These are phyloP conservation scores for Hypomesus transpacificus DNA, from an alignment of 2,113 vertebrate genomes.

Conservation along the genomic window DNA sequence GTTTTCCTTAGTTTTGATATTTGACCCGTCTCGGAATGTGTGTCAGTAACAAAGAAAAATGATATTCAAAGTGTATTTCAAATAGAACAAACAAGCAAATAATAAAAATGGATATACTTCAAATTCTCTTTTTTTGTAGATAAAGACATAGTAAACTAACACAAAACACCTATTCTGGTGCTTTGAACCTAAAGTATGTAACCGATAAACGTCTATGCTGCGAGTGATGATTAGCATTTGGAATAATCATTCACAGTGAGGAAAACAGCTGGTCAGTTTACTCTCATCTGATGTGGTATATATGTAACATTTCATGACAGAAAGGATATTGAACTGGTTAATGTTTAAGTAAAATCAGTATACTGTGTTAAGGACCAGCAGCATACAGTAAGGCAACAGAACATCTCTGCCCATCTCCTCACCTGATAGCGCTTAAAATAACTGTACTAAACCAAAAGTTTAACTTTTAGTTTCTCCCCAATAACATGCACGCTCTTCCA, in stretches of 20 bases:
- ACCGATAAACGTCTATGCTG: conserved; percentile 3
- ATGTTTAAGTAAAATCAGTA: conserved; percentile 13
- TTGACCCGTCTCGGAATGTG: conserved; percentile 31
- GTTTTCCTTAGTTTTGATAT: neutral
- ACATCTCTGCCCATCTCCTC: conserved; percentile 19
- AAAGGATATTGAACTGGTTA: conserved; percentile 22
- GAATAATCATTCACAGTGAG: conserved; percentile 14
- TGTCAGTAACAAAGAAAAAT: conserved; percentile 7
- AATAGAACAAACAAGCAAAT: neutral
- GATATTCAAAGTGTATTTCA: neutral
- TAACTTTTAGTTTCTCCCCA: neutral
- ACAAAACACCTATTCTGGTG: conserved; percentile 45
- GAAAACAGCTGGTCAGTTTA: conserved; percentile 15
- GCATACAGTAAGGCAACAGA: conserved; percentile 48
- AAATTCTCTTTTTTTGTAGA: conserved; percentile 1
- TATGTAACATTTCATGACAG: conserved; percentile 15
- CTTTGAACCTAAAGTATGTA: conserved; percentile 22
- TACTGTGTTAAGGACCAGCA: conserved; percentile 18
- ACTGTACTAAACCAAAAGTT: conserved; percentile 14
- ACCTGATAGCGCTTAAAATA: conserved; percentile 23
- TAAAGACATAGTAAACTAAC: conserved; percentile 6
- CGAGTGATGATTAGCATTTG: conserved; percentile 5
- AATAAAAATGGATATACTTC: neutral
- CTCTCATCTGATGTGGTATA: neutral
- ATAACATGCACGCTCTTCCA: conserved; percentile 15